Base-by-base conservation (phyloP, 2,797 vertebrate species). In the Centroberyx gerrardi region DNA sequence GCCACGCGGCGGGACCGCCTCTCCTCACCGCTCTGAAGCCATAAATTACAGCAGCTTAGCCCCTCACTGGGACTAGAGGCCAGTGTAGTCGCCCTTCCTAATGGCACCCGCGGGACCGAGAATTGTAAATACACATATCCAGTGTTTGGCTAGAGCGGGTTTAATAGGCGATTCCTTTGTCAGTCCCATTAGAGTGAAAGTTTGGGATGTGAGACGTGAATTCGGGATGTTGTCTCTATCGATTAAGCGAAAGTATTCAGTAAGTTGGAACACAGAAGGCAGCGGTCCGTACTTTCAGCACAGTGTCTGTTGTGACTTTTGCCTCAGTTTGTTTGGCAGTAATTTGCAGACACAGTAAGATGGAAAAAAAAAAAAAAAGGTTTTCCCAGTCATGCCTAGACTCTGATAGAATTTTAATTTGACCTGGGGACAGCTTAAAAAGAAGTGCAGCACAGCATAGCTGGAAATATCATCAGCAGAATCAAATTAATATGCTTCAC, bases 11-110 rank as follows among this genome's bases (percentile, higher is more conserved):
- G 88, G 86, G 89, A 77, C 84, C 31, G 74, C 68, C 74, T 87
- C 77, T 69, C 68, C 81, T 86, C 68, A 69, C 88, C 80, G 77
- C 76, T 88, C 86, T 80, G 73, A 83, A 85, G 76, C 70, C 46
- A 65, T 89, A 93, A 90, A 92, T 93, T 89, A 89, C 83, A 67
- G 77, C 86, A 91, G 92, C 89, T 92, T 89, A 87, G 86, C 77
- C 90, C 88, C 88, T 88, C 76, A 83, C 89, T 84, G 89, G 59
- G 87, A 76, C 67, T 31, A 71, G 76, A 78, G 81, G 84, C 87
- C 79, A 78, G 80, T 54, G 62, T 69, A 42, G 81, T 78, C 67
- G 62, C 74, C 77, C 75, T 85, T 76, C 79, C 77, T 91, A 93
- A 92, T 91, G 90, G 87, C 80, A 75, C 88, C 87, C 73, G 33